Evolutionary conservation across 2,888 invertebrate genomes (phyloP), one percentile per base, ranked within the genome.

Genomic region (Thymelicus acteon): DNA sequence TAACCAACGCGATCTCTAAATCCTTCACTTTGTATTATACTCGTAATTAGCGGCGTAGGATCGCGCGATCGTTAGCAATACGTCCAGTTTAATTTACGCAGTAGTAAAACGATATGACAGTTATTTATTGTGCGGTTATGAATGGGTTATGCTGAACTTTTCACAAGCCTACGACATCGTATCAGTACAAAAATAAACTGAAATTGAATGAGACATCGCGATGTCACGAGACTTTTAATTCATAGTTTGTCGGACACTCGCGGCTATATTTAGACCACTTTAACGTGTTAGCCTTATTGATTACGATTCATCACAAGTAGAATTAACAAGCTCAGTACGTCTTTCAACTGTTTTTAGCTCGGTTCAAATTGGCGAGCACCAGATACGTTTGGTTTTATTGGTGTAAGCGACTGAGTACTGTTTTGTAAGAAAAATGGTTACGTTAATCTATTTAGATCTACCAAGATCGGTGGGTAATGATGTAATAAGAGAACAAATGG

Each of bases 211-310:
- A 81, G 79, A 80, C 80, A 74, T 75, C 76, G 73, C 75, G 73
- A 76, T 77, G 82, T 89, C 89, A 88, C 89, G 85, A 87, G 88
- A 88, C 86, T 82, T 54, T 54, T 77, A 82, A 83, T 85, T 85
- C 79, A 79, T 77, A 79, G 78, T 82, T 84, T 84, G 84, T 88
- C 84, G 80, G 85, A 84, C 75, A 49, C 70, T 48, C 13, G 66
- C 70, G 72, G 83, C 91, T 93, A 93, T 85, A 88, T 90, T 88
- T 92, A 91, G 91, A 84, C 75, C 88, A 86, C 82, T 87, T 86
- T 79, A 85, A 60, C 79, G 79, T 80, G 82, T 86, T 86, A 89
- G 90, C 86, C 87, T 87, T 85, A 85, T 88, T 80, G 81, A 88
- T 90, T 87, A 85, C 76, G 71, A 73, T 74, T 24, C 54, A 24